Conservation (phyloP, 2,113 vertebrate genomes). For the Todiramphus chloris region DNA sequence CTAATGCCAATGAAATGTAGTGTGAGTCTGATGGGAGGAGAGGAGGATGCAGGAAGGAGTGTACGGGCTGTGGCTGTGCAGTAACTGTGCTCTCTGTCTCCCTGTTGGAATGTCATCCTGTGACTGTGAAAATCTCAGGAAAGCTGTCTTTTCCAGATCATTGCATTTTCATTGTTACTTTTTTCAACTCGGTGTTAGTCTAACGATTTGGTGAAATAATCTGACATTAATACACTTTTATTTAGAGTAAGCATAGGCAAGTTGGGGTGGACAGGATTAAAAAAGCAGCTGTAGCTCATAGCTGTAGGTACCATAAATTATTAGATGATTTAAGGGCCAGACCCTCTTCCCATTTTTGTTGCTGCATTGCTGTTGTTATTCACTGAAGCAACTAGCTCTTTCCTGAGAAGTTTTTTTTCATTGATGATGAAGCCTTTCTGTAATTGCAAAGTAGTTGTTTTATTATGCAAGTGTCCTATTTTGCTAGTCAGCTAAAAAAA, state of each 20-base stretch:
- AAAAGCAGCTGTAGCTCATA: neutral
- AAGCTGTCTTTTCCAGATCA: neutral
- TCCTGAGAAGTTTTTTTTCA: neutral
- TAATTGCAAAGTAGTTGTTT: neutral
- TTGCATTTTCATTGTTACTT: neutral
- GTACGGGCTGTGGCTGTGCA: neutral
- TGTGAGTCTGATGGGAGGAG: neutral
- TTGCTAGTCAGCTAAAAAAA: neutral
- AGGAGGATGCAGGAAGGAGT: neutral
- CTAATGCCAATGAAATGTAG: neutral
- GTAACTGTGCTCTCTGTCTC: neutral
- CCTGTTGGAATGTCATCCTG: neutral
- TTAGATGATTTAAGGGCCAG: neutral
- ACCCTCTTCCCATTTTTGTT: neutral
- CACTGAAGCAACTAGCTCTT: neutral
- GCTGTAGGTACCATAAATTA: neutral
- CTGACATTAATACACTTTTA: neutral
- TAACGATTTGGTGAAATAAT: neutral
- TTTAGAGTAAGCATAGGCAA: neutral
- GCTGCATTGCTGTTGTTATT: neutral
- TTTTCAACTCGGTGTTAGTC: neutral
- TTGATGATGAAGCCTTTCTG: neutral
- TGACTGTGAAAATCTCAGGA: neutral
- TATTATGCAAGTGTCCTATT: neutral
- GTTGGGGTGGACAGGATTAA: neutral